A percentile compares a stretch with the other conserved stretches of the same genome.
Evolutionary conservation across 1,140 invertebrate species (phyloP).

Genomic region (Drosophila serrata): DNA sequence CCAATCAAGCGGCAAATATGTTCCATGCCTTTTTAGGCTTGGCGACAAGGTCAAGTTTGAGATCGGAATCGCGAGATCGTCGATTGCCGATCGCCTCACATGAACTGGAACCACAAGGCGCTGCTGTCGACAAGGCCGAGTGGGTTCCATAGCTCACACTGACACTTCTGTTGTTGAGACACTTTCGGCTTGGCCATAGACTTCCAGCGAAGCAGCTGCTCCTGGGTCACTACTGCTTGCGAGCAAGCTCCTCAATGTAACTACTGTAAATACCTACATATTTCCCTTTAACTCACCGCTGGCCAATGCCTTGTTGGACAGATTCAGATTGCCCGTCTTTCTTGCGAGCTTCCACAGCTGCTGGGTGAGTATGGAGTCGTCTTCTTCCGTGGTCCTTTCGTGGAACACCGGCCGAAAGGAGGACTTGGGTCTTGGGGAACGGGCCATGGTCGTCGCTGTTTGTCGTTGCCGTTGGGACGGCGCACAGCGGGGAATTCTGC

Average conservation of each 20-base stretch:
- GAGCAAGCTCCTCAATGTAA: constrained; percentile 1
- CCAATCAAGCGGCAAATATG: constrained; percentile 64
- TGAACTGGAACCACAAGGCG: constrained; percentile 69
- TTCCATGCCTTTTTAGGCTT: constrained; percentile 43
- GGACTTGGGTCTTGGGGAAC: constrained; percentile 20
- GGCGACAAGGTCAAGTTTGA: constrained; percentile 51
- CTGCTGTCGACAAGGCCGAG: constrained; percentile 56
- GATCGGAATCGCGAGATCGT: constrained; percentile 28
- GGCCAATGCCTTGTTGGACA: constrained; percentile 90
- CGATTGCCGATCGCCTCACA: constrained; percentile 42
- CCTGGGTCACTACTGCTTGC: constrained; percentile 46
- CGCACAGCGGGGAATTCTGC: constrained; percentile 54
- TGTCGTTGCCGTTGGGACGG: constrained; percentile 24
- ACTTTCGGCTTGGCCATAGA: constrained; percentile 3
- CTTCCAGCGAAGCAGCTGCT: constrained; percentile 51
- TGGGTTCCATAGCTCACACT: constrained; percentile 2
- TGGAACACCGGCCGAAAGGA: constrained; percentile 89
- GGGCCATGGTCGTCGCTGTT: background rate
- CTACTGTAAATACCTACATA: background rate
- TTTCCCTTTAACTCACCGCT: constrained; percentile 87
- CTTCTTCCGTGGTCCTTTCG: constrained; percentile 88
- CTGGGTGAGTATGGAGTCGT: constrained; percentile 89
- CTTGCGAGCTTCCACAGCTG: constrained; percentile 91
- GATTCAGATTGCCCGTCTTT: constrained; percentile 91
- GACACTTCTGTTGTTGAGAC: background rate